Evolutionary conservation across 2,888 invertebrate genomes (phyloP), one percentile per base, ranked within the genome.

Genomic region (Darwinula stevensoni): DNA sequence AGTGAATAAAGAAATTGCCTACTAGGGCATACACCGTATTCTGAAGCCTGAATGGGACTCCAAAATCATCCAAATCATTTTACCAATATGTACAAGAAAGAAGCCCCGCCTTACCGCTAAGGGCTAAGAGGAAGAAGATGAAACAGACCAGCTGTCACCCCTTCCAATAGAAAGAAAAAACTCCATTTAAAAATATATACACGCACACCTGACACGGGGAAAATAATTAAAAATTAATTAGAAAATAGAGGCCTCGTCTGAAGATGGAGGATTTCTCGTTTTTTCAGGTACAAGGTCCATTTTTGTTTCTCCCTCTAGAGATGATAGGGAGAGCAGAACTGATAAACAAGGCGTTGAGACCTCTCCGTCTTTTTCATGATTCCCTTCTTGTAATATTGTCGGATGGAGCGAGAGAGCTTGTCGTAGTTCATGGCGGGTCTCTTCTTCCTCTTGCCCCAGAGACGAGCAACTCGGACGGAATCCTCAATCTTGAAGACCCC

Each of bases 361-460:
- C 91, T 63, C 50, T 88, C 88, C 2, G 94, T 94, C 54, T 97
- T 97, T 63, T 88, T 88, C 80, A 91, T 86, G 52, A 94, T 91
- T 34, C 88, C 88, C 55, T 94, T 97, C 56, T 94, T 91, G 63
- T 97, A 97, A 58, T 91, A 91, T 52, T 97, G 94, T 32, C 97
- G 60, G 48, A 97, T 86, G 42, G 88, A 91, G 34, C 97, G 65
- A 39, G 86, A 88, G 31, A 97, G 58, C 52, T 97, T 97, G 59
- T 97, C 97, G 57, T 97, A 97, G 60, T 97, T 97, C 94, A 97
- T 97, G 16, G 88, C 88, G 0, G 91, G 88, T 6, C 94, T 63
- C 58, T 97, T 94, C 56, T 97, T 97, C 40, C 94, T 63, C 45
- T 78, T 73, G 37, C 97, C 97, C 97, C 97, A 97, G 33, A 88